These are phyloP conservation scores for Oncorhynchus gorbuscha DNA, from an alignment of 2,113 vertebrate species.

Conservation along the genomic window DNA sequence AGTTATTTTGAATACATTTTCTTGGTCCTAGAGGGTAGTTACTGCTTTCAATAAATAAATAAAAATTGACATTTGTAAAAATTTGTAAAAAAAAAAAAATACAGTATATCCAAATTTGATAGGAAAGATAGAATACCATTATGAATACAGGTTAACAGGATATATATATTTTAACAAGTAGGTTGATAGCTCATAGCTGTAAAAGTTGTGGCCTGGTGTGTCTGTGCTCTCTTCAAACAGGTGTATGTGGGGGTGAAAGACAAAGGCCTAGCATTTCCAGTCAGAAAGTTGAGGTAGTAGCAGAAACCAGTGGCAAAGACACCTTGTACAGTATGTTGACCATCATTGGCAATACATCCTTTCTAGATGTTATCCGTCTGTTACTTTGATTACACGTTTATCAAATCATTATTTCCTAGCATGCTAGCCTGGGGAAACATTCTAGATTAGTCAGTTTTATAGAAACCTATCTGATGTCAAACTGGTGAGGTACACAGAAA, in stretches of 20 bases:
- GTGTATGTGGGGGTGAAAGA: not conserved
- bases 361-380: not conserved
- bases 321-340: not conserved
- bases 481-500: not conserved
- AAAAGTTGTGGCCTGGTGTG: not conserved
- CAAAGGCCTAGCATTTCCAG: not conserved
- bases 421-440: not conserved
- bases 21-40: too few relatives aligned
- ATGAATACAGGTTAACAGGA: too few relatives aligned
- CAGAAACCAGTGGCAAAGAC: not conserved
- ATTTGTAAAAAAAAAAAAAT: too few relatives aligned
- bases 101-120: too few relatives aligned
- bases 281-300: not conserved
- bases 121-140: too few relatives aligned
- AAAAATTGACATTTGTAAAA: too few relatives aligned
- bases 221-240: not conserved
- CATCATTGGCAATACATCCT: not conserved
- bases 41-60: too few relatives aligned
- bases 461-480: not conserved
- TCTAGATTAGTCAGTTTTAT: not conserved
- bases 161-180: too few relatives aligned
- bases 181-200: not conserved
- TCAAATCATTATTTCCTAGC: not conserved
- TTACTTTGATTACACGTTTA: not conserved
- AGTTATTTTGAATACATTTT: too few relatives aligned